These are phyloP conservation scores for Platycheirus albimanus DNA, from an alignment of 2,888 invertebrate genomes.

Conservation along the genomic window DNA sequence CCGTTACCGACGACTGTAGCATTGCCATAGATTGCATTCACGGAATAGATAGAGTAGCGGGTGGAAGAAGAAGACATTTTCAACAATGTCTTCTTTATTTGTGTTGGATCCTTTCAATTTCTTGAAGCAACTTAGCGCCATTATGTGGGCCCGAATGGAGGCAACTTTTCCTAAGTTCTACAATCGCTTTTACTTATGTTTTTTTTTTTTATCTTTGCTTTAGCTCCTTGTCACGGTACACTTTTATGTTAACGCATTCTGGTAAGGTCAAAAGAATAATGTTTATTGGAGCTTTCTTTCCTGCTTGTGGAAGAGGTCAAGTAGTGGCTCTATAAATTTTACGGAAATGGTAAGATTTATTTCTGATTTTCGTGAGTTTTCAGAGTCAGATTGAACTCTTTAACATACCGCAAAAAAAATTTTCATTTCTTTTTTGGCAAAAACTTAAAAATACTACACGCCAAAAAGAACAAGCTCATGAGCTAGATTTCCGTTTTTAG, in stretches of 20 bases:
- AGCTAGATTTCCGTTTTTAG: too few species aligned
- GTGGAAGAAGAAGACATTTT: neutral
- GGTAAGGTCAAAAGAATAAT: constrained; percentile 36
- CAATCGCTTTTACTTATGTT: neutral
- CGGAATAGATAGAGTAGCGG: neutral
- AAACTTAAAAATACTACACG: too few species aligned
- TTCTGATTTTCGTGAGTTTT: too few species aligned
- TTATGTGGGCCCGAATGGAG: constrained; percentile 12
- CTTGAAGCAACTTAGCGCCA: constrained; percentile 3
- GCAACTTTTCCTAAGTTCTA: constrained; percentile 9
- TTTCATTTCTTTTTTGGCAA: too few species aligned
- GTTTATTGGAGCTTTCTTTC: constrained; percentile 31
- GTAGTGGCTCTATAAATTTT: too few species aligned
- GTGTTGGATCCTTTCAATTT: constrained; percentile 21
- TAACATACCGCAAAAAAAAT: too few species aligned
- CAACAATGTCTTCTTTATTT: constrained; percentile 42
- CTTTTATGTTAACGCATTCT: constrained; percentile 12
- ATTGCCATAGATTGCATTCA: too few species aligned
- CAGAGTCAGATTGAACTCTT: too few species aligned
- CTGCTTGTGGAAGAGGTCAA: too few species aligned
- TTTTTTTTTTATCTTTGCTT: neutral
- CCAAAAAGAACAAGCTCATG: too few species aligned
- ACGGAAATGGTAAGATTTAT: too few species aligned
- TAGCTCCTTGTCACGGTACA: neutral
- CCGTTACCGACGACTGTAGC: too few species aligned